Conservation (phyloP, 2,113 vertebrate genomes). For the Calyptommatus sinebrachiatus region DNA sequence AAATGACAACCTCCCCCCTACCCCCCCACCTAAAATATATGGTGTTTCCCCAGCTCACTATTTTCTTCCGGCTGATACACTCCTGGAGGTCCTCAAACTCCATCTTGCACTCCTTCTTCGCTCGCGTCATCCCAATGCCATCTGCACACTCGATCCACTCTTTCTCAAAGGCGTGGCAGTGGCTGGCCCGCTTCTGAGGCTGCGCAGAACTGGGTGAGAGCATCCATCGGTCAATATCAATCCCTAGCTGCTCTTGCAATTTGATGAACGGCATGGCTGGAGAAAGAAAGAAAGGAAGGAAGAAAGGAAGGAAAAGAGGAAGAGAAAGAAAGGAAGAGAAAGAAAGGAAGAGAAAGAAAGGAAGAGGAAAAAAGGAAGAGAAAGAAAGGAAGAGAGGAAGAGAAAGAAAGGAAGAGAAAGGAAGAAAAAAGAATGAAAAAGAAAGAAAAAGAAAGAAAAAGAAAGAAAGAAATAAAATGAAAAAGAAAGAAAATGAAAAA, state of each 20-base stretch:
- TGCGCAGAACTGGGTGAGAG: constrained; percentile 77
- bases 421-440: no score
- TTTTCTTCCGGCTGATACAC: constrained; percentile 82
- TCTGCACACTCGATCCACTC: constrained; percentile 90
- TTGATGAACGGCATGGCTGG: constrained; percentile 87
- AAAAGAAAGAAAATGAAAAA: no score
- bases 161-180: constrained; percentile 91
- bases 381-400: no score
- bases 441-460: no score
- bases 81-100: constrained; percentile 90
- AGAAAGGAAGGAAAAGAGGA: background rate
- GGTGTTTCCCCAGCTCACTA: constrained; percentile 64
- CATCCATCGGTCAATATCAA: constrained; percentile 81
- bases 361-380: no score
- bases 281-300: background rate
- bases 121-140: constrained; percentile 83
- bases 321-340: background rate
- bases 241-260: constrained; percentile 77
- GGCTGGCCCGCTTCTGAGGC: constrained; percentile 59
- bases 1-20: no score
- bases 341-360: background rate
- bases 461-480: no score
- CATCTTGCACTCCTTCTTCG: constrained; percentile 81
- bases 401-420: no score
- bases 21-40: no score